Conservation (phyloP, 2,888 invertebrate genomes). For the Stramonita haemastoma region DNA sequence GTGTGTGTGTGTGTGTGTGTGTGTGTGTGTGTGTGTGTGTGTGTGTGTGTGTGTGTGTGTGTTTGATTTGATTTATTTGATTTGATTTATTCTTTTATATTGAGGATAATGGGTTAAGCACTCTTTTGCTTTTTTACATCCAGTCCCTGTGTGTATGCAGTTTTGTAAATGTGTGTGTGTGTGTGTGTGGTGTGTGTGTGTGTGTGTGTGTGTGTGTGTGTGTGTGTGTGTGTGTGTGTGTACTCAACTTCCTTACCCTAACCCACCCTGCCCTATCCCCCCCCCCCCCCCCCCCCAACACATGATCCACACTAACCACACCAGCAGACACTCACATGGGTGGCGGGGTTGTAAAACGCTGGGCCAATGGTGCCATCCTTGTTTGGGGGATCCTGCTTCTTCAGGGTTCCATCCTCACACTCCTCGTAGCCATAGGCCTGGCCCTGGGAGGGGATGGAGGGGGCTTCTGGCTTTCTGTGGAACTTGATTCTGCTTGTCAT, state of each 20-base stretch:
- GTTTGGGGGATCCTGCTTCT: slow-evolving; percentile 75
- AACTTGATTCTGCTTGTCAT: slow-evolving; percentile 72
- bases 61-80: too few relatives aligned
- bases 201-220: neutral
- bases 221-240: neutral
- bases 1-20: too few relatives aligned
- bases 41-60: too few relatives aligned
- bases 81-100: too few relatives aligned
- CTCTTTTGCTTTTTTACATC: too few relatives aligned
- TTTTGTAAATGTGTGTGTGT: too few relatives aligned
- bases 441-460: slow-evolving; percentile 76
- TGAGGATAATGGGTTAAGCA: too few relatives aligned
- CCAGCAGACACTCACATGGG: slow-evolving; percentile 56
- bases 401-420: slow-evolving; percentile 75
- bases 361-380: slow-evolving; percentile 75
- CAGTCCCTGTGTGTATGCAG: too few relatives aligned
- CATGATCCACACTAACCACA: neutral
- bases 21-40: too few relatives aligned
- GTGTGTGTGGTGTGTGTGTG: too few relatives aligned
- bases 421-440: slow-evolving; percentile 78
- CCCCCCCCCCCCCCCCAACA: neutral
- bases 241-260: too few relatives aligned
- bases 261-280: too few relatives aligned
- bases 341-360: slow-evolving; percentile 72
- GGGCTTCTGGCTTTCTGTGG: slow-evolving; percentile 75